phyloP scores from a whole-genome alignment of 1,140 invertebrate species.

The Tachypleus tridentatus region DNA sequence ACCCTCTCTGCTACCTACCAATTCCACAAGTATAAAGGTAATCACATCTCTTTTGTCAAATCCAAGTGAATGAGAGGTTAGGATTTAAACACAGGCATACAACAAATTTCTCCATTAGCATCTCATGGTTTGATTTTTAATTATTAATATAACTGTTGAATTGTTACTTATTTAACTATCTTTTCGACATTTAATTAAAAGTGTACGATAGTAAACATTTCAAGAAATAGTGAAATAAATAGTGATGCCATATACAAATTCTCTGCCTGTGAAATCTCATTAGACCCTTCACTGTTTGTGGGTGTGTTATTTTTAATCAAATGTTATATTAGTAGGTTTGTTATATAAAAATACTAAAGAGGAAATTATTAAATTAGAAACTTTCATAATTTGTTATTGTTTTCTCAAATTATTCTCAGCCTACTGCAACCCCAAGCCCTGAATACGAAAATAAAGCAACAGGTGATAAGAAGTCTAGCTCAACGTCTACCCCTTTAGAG shows the following conservation, averaged over 20 bases:
- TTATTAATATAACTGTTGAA: too few species aligned
- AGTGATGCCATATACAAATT: too few species aligned
- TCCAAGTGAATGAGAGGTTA: not conserved
- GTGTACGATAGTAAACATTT: too few species aligned
- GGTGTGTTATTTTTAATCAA: not conserved
- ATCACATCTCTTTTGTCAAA: not conserved
- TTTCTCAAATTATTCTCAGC: not conserved
- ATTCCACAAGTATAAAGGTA: constrained; percentile 1
- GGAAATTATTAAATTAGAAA: not conserved
- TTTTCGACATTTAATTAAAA: too few species aligned
- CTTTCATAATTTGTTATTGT: not conserved
- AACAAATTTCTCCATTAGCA: too few species aligned
- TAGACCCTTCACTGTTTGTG: not conserved
- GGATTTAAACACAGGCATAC: not conserved
- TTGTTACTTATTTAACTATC: too few species aligned
- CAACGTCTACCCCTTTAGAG: constrained; percentile 31
- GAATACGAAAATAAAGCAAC: constrained; percentile 11
- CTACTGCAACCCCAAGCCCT: too few species aligned
- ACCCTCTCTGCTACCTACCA: not conserved
- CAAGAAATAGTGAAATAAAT: too few species aligned
- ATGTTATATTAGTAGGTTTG: not conserved
- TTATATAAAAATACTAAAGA: not conserved
- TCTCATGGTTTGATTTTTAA: too few species aligned
- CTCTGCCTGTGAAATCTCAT: too few species aligned
- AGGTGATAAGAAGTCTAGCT: not conserved